Percentiles rank a stretch among this genome's conserved stretches.
These are phyloP conservation scores for Alcis repandata DNA, from an alignment of 2,888 invertebrate genomes.

Conservation along the genomic window DNA sequence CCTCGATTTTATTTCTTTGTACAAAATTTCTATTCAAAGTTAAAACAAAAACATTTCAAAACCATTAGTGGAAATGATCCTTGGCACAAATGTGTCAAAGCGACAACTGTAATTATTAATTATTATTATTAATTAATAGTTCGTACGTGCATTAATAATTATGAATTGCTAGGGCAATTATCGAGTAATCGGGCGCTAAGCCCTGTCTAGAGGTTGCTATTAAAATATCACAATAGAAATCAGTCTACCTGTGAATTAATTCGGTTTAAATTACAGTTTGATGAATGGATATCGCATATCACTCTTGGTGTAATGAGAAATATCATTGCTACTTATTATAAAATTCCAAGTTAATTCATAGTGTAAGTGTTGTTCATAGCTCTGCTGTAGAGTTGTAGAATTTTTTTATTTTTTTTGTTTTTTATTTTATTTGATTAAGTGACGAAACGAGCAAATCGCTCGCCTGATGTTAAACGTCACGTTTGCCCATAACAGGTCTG, in stretches of 20 bases:
- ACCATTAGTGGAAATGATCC: slow-evolving; percentile 41
- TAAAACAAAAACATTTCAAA: slow-evolving; percentile 32
- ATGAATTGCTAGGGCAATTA: slow-evolving; percentile 42
- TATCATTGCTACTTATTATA: slow-evolving; percentile 3
- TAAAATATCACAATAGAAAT: slow-evolving; percentile 31
- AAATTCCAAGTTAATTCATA: background rate
- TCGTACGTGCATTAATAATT: slow-evolving; percentile 37
- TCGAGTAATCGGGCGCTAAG: slow-evolving; percentile 38
- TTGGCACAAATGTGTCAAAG: slow-evolving; percentile 48
- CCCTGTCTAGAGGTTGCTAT: slow-evolving; percentile 27
- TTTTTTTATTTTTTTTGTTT: no score
- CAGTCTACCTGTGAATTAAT: slow-evolving; percentile 21
- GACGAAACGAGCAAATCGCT: no score
- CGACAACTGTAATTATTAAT: slow-evolving; percentile 41
- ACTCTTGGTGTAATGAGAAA: slow-evolving; percentile 3
- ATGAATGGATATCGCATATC: slow-evolving; percentile 21
- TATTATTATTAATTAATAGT: slow-evolving; percentile 44
- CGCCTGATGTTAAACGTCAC: no score
- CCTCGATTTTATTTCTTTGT: slow-evolving; percentile 5
- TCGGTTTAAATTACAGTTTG: slow-evolving; percentile 4
- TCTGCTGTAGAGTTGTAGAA: background rate
- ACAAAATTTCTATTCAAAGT: slow-evolving; percentile 13
- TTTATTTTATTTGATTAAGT: no score
- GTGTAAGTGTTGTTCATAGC: background rate
- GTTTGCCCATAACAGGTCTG: no score